These are phyloP conservation scores for Caenorhabditis brenneri DNA, from an alignment of 1,140 invertebrate genomes.

Conservation along the genomic window DNA sequence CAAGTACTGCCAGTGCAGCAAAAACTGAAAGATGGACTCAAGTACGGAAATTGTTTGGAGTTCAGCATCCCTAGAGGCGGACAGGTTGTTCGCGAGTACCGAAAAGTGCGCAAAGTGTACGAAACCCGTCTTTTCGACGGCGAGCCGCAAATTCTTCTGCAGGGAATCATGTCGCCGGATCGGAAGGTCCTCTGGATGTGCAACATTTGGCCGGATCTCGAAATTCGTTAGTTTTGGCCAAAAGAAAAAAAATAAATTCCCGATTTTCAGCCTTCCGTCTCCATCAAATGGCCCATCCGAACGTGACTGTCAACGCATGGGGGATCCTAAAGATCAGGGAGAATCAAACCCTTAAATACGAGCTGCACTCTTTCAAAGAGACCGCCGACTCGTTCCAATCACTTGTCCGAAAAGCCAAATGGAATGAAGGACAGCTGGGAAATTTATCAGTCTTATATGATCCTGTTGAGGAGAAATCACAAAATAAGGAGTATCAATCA, in stretches of 20 bases:
- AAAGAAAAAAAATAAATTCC: too few species aligned
- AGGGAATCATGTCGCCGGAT: not conserved
- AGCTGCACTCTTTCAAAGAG: not conserved
- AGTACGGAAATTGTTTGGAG: too few species aligned
- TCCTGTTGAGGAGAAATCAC: not conserved
- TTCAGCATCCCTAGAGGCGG: too few species aligned
- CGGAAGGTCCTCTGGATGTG: not conserved
- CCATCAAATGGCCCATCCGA: not conserved
- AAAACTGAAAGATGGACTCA: not conserved
- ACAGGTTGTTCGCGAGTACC: not conserved
- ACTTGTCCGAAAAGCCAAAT: not conserved
- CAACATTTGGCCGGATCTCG: conserved; percentile 4
- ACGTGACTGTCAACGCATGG: not conserved
- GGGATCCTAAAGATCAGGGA: not conserved
- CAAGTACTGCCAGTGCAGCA: not conserved
- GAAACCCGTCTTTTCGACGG: not conserved
- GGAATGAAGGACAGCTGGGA: not conserved
- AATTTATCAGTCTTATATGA: not conserved
- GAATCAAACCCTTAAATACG: not conserved
- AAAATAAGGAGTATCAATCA: not conserved
- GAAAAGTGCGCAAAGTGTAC: not conserved
- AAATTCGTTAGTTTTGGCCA: conserved; percentile 6
- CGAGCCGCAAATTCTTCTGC: not conserved
- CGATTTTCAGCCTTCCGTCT: not conserved
- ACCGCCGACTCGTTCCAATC: not conserved